Evolutionary conservation across 2,888 invertebrate species (phyloP).

Genomic region (Barypeithes pellucidus): DNA sequence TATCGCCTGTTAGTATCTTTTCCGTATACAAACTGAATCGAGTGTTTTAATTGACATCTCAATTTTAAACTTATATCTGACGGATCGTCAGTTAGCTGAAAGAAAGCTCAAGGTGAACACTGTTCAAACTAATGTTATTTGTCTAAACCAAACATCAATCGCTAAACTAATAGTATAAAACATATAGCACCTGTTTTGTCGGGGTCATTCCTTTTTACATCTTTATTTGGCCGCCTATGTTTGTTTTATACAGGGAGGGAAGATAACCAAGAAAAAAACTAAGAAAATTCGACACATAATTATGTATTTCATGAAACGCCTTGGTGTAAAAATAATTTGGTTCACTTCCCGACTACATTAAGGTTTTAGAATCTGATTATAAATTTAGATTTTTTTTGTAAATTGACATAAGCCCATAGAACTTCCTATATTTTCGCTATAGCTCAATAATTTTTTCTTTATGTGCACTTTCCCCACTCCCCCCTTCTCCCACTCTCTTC

Average conservation of each 20-base stretch:
- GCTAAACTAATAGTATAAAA: constrained; percentile 51
- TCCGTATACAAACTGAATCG: background rate
- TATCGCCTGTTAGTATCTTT: background rate
- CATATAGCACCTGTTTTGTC: constrained; percentile 52
- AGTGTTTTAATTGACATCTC: constrained; percentile 35
- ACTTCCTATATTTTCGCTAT: too few species aligned
- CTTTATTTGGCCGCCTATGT: constrained; percentile 50
- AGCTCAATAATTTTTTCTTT: too few species aligned
- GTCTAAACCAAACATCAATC: constrained; percentile 46
- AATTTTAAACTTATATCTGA: constrained; percentile 35
- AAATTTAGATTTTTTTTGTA: too few species aligned
- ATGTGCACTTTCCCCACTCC: too few species aligned
- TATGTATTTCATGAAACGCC: too few species aligned
- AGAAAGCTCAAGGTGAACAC: constrained; percentile 48
- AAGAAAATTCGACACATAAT: background rate
- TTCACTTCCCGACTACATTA: too few species aligned
- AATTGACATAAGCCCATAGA: too few species aligned
- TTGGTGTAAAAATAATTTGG: too few species aligned
- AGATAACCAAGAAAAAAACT: background rate
- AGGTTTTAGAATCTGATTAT: too few species aligned
- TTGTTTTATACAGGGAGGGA: constrained; percentile 35
- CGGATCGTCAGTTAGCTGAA: constrained; percentile 37
- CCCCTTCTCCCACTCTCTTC: too few species aligned
- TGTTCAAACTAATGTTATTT: constrained; percentile 50
- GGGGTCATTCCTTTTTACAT: constrained; percentile 52